Percentiles rank a stretch among this genome's conserved stretches.
These are phyloP conservation scores for Polypterus senegalus DNA, from an alignment of 2,113 vertebrate genomes.

Conservation along the genomic window DNA sequence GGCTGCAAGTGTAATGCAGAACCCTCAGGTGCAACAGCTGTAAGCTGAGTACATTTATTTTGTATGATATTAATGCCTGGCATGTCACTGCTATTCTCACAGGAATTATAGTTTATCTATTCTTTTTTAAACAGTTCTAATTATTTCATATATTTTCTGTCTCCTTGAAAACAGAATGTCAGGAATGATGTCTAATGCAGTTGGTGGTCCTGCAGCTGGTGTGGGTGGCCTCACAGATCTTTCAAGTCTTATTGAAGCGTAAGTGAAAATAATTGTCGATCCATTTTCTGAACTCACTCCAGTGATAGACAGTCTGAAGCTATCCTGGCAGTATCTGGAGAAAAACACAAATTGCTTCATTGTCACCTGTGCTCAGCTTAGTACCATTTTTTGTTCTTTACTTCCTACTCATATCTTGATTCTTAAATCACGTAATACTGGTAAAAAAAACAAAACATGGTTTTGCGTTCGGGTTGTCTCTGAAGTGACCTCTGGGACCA, in stretches of 20 bases:
- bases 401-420: too few relatives aligned
- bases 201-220: constrained; percentile 79
- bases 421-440: too few relatives aligned
- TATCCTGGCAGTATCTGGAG: too few relatives aligned
- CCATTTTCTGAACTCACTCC: too few relatives aligned
- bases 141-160: constrained; percentile 1
- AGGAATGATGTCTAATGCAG: constrained; percentile 94
- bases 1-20: constrained; percentile 96
- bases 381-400: too few relatives aligned
- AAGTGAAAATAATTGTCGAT: constrained; percentile 34
- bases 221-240: constrained; percentile 87
- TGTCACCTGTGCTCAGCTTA: too few relatives aligned
- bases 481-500: too few relatives aligned
- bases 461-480: too few relatives aligned
- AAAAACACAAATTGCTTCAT: too few relatives aligned
- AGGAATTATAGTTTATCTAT: constrained; percentile 12
- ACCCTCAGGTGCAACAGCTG: constrained; percentile 93
- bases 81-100: neutral
- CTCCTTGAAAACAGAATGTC: constrained; percentile 66
- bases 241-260: constrained; percentile 95
- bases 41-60: constrained; percentile 49
- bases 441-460: too few relatives aligned
- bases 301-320: too few relatives aligned
- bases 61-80: constrained; percentile 1
- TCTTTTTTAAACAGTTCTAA: constrained; percentile 7